These are phyloP conservation scores for Synergus japonicus DNA, from an alignment of 2,888 invertebrate species.

Conservation along the genomic window DNA sequence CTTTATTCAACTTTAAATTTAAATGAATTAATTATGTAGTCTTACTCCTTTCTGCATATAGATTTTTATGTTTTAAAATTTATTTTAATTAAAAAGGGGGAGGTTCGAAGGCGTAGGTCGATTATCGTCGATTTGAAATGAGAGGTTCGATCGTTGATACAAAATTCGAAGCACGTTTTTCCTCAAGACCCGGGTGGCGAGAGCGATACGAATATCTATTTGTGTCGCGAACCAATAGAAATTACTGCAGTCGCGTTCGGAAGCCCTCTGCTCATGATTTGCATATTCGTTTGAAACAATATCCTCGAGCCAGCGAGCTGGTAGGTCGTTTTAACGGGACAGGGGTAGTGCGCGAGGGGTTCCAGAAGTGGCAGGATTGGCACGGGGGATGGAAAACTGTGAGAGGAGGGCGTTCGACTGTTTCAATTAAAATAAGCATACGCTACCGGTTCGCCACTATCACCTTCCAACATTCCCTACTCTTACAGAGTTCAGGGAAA, in stretches of 20 bases:
- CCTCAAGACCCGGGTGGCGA: slow-evolving; percentile 64
- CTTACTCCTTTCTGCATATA: too few relatives aligned
- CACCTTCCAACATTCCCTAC: slow-evolving; percentile 48
- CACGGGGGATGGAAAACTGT: slow-evolving; percentile 58
- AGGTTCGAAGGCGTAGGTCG: slow-evolving; percentile 44
- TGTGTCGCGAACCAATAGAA: slow-evolving; percentile 69
- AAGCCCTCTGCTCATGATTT: slow-evolving; percentile 72
- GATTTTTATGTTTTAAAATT: slow-evolving; percentile 3
- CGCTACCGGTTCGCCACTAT: slow-evolving; percentile 64
- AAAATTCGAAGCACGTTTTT: slow-evolving; percentile 71
- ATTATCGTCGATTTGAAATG: slow-evolving; percentile 45
- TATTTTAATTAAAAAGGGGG: slow-evolving; percentile 39
- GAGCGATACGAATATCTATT: slow-evolving; percentile 70
- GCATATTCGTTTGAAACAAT: slow-evolving; percentile 78
- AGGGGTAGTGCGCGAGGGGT: slow-evolving; percentile 54
- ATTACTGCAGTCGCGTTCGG: slow-evolving; percentile 68
- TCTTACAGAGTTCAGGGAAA: slow-evolving; percentile 49
- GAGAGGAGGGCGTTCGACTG: slow-evolving; percentile 56
- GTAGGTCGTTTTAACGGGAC: slow-evolving; percentile 67
- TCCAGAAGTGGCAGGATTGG: slow-evolving; percentile 52
- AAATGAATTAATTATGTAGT: not conserved
- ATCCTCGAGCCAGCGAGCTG: slow-evolving; percentile 67
- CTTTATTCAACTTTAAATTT: slow-evolving; percentile 14
- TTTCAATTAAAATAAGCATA: slow-evolving; percentile 77
- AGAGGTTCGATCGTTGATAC: slow-evolving; percentile 1